Percentiles rank a stretch among this genome's conserved stretches.
Conservation (phyloP, 1,140 invertebrate species). For the Neuroterus valhalla region DNA sequence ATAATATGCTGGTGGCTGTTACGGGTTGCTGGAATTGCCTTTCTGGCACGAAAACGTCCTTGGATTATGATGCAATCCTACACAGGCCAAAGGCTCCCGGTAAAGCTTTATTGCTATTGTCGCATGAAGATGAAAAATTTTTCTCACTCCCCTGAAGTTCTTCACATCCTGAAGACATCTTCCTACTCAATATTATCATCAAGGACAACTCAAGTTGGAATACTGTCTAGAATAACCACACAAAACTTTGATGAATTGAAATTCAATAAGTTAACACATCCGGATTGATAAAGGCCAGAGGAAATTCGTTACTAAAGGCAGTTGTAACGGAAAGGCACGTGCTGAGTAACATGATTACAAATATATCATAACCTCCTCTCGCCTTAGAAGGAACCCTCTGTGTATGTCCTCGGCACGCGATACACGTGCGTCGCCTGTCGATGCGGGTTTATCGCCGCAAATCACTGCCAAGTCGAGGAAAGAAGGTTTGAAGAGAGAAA, state of each 20-base stretch:
- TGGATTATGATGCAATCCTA: constrained; percentile 64
- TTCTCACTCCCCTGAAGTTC: background rate
- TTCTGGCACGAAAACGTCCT: constrained; percentile 57
- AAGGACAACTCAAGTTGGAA: background rate
- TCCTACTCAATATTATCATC: background rate
- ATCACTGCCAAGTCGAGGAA: constrained; percentile 60
- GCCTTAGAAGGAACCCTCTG: constrained; percentile 32
- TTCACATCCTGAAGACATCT: background rate
- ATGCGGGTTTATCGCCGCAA: constrained; percentile 67
- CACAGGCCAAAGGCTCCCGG: constrained; percentile 42
- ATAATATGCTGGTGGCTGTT: constrained; percentile 64
- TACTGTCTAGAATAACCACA: background rate
- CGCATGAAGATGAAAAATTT: constrained; percentile 6
- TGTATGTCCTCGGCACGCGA: constrained; percentile 57
- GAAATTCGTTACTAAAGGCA: constrained; percentile 66
- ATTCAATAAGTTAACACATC: background rate
- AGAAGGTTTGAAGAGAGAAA: constrained; percentile 40
- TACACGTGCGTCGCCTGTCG: constrained; percentile 71
- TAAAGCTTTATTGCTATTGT: constrained; percentile 21
- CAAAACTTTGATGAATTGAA: background rate
- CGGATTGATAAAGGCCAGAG: constrained; percentile 42
- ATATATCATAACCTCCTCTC: constrained; percentile 70
- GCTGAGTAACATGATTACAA: constrained; percentile 70
- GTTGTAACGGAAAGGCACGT: constrained; percentile 71
- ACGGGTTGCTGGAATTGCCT: constrained; percentile 60